These are phyloP conservation scores for Cybosia mesomella DNA, from an alignment of 2,888 invertebrate species.

Conservation along the genomic window DNA sequence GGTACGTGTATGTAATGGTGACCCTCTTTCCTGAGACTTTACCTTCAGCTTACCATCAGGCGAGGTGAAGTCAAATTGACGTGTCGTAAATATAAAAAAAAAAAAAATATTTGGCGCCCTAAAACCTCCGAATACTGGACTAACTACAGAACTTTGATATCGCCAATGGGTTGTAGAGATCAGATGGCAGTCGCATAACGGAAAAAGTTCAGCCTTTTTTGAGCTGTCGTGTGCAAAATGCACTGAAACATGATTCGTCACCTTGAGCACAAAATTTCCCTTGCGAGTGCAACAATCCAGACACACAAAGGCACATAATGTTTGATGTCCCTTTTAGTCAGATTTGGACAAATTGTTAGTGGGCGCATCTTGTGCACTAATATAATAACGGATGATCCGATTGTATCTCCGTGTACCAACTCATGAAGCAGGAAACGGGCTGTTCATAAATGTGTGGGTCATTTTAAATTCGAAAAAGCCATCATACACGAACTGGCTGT, in stretches of 20 bases:
- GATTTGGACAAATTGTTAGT: slow-evolving; percentile 16
- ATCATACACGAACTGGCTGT: background rate
- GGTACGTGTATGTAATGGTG: too few species aligned
- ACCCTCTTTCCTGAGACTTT: too few species aligned
- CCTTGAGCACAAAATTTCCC: background rate
- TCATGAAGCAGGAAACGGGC: slow-evolving; percentile 9
- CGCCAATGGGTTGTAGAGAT: too few species aligned
- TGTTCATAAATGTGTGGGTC: background rate
- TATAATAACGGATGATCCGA: slow-evolving; percentile 35
- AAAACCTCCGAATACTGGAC: too few species aligned
- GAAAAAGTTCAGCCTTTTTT: too few species aligned
- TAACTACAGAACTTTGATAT: too few species aligned
- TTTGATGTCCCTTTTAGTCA: slow-evolving; percentile 2
- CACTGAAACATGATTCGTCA: background rate
- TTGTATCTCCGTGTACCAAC: slow-evolving; percentile 30
- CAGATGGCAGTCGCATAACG: too few species aligned
- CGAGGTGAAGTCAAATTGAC: too few species aligned
- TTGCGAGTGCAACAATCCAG: background rate
- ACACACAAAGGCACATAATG: background rate
- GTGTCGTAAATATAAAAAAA: too few species aligned
- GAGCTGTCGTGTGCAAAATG: too few species aligned
- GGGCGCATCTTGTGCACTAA: slow-evolving; percentile 22
- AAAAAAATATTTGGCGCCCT: too few species aligned
- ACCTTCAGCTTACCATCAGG: too few species aligned
- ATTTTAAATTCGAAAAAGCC: background rate